These are phyloP conservation scores for Platanista minor DNA, from an alignment of 2,113 vertebrate species.

Conservation along the genomic window DNA sequence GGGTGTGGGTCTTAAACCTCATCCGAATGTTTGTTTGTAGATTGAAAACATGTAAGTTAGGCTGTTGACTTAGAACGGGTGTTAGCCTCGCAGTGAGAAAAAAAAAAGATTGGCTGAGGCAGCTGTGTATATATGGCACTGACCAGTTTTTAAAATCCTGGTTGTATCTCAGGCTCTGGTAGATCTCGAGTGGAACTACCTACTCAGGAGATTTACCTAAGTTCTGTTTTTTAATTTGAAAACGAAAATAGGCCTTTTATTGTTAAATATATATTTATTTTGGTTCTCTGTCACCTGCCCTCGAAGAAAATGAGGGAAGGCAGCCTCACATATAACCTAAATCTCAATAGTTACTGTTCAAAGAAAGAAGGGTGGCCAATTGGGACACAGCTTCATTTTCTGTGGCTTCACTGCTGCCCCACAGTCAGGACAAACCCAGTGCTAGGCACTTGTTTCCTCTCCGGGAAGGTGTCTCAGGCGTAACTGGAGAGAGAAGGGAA, in stretches of 20 bases:
- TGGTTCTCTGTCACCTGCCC: neutral
- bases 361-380: neutral
- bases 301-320: neutral
- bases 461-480: neutral
- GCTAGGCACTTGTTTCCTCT: neutral
- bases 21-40: neutral
- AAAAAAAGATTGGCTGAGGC: neutral
- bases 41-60: neutral
- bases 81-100: neutral
- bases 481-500: neutral
- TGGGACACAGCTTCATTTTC: neutral
- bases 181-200: neutral
- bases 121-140: neutral
- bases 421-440: neutral
- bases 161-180: neutral
- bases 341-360: neutral
- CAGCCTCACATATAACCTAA: neutral
- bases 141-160: neutral
- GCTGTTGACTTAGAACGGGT: neutral
- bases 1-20: neutral
- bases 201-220: neutral
- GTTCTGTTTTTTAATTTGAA: conserved; percentile 16
- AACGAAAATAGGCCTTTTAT: neutral
- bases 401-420: neutral
- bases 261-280: neutral